These are phyloP conservation scores for Microctenopoma stevenorrisi DNA, from an alignment of 2,797 vertebrate genomes.

Conservation along the genomic window DNA sequence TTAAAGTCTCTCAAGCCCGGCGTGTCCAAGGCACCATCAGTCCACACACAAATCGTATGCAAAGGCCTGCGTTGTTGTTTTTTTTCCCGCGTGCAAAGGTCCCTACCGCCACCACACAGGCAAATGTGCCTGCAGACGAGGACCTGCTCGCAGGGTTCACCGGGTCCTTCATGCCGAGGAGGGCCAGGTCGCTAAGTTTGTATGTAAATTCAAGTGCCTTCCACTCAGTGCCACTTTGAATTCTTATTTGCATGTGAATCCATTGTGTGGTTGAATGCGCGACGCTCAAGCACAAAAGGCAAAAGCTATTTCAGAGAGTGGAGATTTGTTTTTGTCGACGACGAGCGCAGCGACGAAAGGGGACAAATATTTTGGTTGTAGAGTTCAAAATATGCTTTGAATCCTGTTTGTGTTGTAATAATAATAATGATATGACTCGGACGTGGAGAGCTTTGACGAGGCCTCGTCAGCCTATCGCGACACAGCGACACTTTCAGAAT, in stretches of 20 bases:
- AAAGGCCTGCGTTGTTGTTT: conserved; percentile 56
- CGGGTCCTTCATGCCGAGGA: conserved; percentile 36
- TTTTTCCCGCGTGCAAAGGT: conserved; percentile 44
- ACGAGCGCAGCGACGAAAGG: conserved; percentile 25
- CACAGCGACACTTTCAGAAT: conserved; percentile 52
- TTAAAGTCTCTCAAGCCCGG: conserved; percentile 8
- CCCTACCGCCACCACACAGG: conserved; percentile 44
- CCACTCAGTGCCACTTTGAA: conserved; percentile 74
- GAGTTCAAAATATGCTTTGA: neutral
- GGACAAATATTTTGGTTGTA: conserved; percentile 31
- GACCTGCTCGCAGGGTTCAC: conserved; percentile 38
- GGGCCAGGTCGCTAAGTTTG: conserved; percentile 66
- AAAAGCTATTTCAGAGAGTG: conserved; percentile 9
- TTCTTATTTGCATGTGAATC: conserved; percentile 77
- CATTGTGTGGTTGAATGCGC: conserved; percentile 30
- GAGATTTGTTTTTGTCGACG: conserved; percentile 23
- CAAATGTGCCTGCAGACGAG: conserved; percentile 55
- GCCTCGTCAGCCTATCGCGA: conserved; percentile 42
- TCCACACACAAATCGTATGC: conserved; percentile 72
- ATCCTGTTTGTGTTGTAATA: conserved; percentile 19
- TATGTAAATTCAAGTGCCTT: conserved; percentile 84
- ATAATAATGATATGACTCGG: conserved; percentile 21
- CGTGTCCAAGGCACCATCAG: conserved; percentile 36
- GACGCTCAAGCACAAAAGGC: conserved; percentile 10
- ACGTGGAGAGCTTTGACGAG: conserved; percentile 21